A percentile compares a stretch with the other conserved stretches of the same genome.
These are phyloP conservation scores for Siniperca scherzeri DNA, from an alignment of 2,797 vertebrate genomes.

Conservation along the genomic window DNA sequence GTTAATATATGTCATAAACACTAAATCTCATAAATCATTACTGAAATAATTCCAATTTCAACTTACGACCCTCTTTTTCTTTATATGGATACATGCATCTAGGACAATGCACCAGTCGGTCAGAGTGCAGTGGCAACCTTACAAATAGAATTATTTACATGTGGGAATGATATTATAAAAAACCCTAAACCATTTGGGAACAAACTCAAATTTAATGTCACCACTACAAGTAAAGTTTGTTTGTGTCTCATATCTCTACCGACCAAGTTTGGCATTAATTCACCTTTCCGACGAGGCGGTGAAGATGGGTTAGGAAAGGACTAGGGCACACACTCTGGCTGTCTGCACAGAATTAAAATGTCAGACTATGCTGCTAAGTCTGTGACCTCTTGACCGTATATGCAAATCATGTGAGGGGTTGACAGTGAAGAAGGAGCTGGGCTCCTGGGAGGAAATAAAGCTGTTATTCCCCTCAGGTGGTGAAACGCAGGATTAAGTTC, in stretches of 20 bases:
- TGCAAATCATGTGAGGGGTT: slow-evolving; percentile 72
- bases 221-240: slow-evolving; percentile 12
- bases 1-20: no score
- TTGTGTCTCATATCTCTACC: background rate
- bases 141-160: background rate
- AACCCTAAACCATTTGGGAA: background rate
- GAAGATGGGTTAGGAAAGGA: slow-evolving; percentile 48
- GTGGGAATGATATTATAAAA: background rate
- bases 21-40: no score
- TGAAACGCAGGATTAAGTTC: slow-evolving; percentile 50
- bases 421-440: slow-evolving; percentile 65
- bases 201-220: background rate
- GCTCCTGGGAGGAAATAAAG: slow-evolving; percentile 65
- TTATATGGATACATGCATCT: no score
- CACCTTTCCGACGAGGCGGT: slow-evolving; percentile 42
- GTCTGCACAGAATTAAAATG: slow-evolving; percentile 81
- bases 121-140: no score
- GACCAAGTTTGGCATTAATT: slow-evolving; percentile 25
- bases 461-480: slow-evolving; percentile 57
- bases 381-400: slow-evolving; percentile 75
- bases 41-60: no score
- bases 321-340: slow-evolving; percentile 48
- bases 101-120: no score
- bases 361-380: slow-evolving; percentile 68
- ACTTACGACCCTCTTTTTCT: no score